Evolutionary conservation across 2,888 invertebrate species (phyloP), one percentile per base, ranked within the genome.

Genomic region (Venustoraphidia nigricollis): DNA sequence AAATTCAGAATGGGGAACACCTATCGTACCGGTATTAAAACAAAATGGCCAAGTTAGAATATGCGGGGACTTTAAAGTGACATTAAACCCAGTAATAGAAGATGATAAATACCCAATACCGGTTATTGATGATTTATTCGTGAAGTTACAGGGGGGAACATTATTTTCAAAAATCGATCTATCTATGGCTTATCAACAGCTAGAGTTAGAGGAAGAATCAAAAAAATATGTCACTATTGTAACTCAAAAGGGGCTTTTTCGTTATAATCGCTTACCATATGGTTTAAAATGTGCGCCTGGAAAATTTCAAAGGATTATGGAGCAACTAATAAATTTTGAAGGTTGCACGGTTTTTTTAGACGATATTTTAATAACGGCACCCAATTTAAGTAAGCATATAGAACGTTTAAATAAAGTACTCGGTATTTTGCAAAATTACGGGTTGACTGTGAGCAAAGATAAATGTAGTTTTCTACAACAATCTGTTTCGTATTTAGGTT

Each of bases 1-100:
- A 27, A 27, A 27, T 27, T 58, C 57, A 36, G 57, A 60, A 17
- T 62, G 61, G 59, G 60, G 58, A 10, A 60, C 60, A 5, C 60
- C 62, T 2, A 58, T 60, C n/a, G 60, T 60, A 2, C 55, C 56
- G 6, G 57, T 60, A 8, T 42, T 49, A 1, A 62, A 62, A 53
- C 50, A 50, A 13, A 47, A 57, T 42, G 54, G 53, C 6, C 39
- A 46, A 9, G 51, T 62, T 2, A 47, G 59, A 35, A 57, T 55
- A 10, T 63, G 63, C 48, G 61, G 59, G 1, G 62, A 65, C 52
- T 61, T 54, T 50, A 57, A 56, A 44, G 46, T 54, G 10, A 52
- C 49, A 1, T 14, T 55, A 13, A 55, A 54, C 36, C 27, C 34
- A 38, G 35, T 39, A 44, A 9, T 48, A 9, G 38, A 36, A 8